Percentiles rank a stretch among this genome's conserved stretches.
phyloP scores from a whole-genome alignment of 2,888 invertebrate species.

The Mellilla xanthometata region DNA sequence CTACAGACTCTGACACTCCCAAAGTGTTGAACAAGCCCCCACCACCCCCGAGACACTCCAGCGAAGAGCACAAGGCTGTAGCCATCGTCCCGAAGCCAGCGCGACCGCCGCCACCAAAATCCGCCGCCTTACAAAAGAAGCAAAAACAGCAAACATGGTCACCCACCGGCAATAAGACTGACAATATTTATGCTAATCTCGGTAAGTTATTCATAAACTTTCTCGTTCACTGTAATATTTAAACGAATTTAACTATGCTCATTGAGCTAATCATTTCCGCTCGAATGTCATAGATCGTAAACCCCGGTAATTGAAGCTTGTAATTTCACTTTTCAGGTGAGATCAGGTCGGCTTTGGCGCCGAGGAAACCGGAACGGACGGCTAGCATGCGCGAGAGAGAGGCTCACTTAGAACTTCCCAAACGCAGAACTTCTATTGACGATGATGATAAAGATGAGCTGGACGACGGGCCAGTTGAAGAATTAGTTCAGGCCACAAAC shows the following conservation, averaged over 20 bases:
- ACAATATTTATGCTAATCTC: conserved; percentile 91
- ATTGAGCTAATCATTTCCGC: conserved; percentile 18
- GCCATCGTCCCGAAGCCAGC: conserved; percentile 84
- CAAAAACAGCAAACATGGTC: conserved; percentile 80
- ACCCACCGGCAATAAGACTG: conserved; percentile 58
- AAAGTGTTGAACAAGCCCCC: conserved; percentile 85
- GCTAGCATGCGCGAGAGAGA: conserved; percentile 93
- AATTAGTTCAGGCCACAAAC: conserved; percentile 73
- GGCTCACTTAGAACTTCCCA: conserved; percentile 84
- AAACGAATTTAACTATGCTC: conserved; percentile 5
- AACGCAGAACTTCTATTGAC: conserved; percentile 71
- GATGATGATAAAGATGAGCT: conserved; percentile 78
- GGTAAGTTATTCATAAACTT: conserved; percentile 72
- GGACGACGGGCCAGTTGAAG: conserved; percentile 63
- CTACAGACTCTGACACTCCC: conserved; percentile 62
- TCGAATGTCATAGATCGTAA: conserved; percentile 9
- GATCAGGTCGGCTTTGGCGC: conserved; percentile 90
- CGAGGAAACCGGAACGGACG: conserved; percentile 92
- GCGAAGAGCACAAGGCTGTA: conserved; percentile 75
- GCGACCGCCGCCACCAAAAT: conserved; percentile 89
- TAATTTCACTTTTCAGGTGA: conserved; percentile 83
- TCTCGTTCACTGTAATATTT: conserved; percentile 6
- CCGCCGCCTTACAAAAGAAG: conserved; percentile 84
- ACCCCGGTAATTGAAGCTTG: conserved; percentile 6
- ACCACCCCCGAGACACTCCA: conserved; percentile 87